phyloP scores from a whole-genome alignment of 30 jellyfish, hydroid and myxozoan species.

The Hydractinia symbiolongicarpus region DNA sequence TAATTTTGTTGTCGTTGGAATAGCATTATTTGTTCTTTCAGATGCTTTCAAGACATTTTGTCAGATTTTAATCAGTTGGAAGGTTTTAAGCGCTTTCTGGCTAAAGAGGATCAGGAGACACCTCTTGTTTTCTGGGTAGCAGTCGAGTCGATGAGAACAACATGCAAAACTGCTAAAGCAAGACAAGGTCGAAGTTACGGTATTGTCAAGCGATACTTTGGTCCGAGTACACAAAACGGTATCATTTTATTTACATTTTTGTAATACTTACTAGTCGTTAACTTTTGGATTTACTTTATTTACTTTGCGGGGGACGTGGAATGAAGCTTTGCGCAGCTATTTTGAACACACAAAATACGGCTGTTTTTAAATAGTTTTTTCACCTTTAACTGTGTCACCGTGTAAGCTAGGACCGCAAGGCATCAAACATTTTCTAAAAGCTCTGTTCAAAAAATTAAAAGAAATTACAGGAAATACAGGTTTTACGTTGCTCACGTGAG shows the following conservation, averaged over 20 bases:
- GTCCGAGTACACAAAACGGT: constrained; percentile 81
- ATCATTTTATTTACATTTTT: neutral
- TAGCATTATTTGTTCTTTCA: neutral
- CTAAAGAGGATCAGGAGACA: constrained; percentile 48
- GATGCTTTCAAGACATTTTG: constrained; percentile 80
- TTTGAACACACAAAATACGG: too few species aligned
- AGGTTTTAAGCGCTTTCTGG: constrained; percentile 63
- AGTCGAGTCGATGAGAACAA: constrained; percentile 81
- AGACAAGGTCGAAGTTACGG: constrained; percentile 79
- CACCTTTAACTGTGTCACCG: too few species aligned
- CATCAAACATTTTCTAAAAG: too few species aligned
- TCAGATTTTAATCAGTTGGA: constrained; percentile 62
- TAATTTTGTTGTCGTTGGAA: too few species aligned
- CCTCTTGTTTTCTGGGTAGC: constrained; percentile 86
- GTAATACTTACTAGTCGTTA: neutral
- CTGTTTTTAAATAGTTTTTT: neutral
- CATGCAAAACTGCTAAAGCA: constrained; percentile 63
- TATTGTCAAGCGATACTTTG: constrained; percentile 67
- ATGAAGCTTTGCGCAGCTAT: too few species aligned
- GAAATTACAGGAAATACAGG: too few species aligned
- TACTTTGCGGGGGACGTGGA: too few species aligned
- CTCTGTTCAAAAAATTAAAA: too few species aligned
- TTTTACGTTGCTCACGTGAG: too few species aligned
- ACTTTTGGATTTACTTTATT: neutral
- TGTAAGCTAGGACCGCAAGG: too few species aligned